Evolutionary conservation across 2,888 invertebrate genomes (phyloP).

Genomic region (Leptopilina syphax): DNA sequence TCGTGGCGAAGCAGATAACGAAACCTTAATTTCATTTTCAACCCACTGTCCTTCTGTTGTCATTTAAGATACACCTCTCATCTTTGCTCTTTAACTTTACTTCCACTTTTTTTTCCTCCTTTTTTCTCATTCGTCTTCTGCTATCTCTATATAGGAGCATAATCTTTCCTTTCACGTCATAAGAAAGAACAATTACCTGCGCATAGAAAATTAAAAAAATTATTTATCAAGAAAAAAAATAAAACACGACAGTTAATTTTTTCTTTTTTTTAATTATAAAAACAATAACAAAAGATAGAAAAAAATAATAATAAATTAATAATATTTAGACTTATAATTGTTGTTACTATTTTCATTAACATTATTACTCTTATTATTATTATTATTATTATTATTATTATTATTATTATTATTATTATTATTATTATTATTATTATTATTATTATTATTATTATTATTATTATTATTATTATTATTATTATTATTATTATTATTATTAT

Average conservation of each 20-base stretch:
- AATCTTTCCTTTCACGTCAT: not conserved
- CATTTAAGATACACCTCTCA: slow-evolving; percentile 4
- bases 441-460: too few relatives aligned
- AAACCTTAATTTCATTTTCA: not conserved
- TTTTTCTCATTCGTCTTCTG: not conserved
- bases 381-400: too few relatives aligned
- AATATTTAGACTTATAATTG: too few relatives aligned
- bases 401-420: too few relatives aligned
- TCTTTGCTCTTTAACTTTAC: slow-evolving; percentile 5
- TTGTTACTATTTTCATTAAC: too few relatives aligned
- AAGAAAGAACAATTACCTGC: not conserved
- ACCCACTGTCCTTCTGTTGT: not conserved
- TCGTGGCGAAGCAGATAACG: not conserved
- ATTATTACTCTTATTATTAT: too few relatives aligned
- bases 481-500: too few relatives aligned
- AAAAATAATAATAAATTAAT: too few relatives aligned
- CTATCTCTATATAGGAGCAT: not conserved
- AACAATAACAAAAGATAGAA: too few relatives aligned
- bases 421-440: too few relatives aligned
- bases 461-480: too few relatives aligned
- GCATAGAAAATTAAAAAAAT: not conserved
- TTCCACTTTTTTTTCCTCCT: not conserved
- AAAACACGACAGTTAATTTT: not conserved
- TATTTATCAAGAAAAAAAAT: not conserved
- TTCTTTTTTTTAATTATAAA: too few relatives aligned